phyloP scores from a whole-genome alignment of 1,140 invertebrate species.

The Lepidostoma basale region DNA sequence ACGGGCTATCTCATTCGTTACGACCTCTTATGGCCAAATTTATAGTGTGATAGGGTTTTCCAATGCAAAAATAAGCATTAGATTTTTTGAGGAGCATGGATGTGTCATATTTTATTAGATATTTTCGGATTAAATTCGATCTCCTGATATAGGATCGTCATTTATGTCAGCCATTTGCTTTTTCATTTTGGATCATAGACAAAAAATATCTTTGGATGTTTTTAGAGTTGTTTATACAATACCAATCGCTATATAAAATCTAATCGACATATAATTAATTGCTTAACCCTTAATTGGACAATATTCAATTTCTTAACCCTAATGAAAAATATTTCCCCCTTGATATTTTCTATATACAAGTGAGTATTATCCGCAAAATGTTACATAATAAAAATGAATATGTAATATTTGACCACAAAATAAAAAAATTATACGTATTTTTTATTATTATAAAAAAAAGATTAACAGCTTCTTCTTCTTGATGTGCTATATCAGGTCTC shows the following conservation, averaged over 20 bases:
- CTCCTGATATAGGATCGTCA: slow-evolving; percentile 32
- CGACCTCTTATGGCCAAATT: slow-evolving; percentile 25
- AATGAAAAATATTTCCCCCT: too few species aligned
- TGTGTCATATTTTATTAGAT: slow-evolving; percentile 31
- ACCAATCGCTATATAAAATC: neutral
- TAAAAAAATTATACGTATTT: too few species aligned
- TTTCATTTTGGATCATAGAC: slow-evolving; percentile 29
- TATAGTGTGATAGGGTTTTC: slow-evolving; percentile 23
- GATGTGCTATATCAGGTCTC: too few species aligned
- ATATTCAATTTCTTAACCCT: too few species aligned
- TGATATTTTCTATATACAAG: too few species aligned
- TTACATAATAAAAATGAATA: too few species aligned
- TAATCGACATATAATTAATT: too few species aligned
- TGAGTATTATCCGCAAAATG: too few species aligned
- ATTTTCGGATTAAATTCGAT: slow-evolving; percentile 36
- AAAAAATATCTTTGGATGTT: neutral
- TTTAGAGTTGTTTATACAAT: neutral
- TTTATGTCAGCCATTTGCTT: slow-evolving; percentile 45
- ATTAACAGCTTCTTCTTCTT: too few species aligned
- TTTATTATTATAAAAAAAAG: too few species aligned
- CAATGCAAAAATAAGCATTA: slow-evolving; percentile 1
- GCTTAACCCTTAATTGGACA: too few species aligned
- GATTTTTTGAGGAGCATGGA: slow-evolving; percentile 23
- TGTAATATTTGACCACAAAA: too few species aligned
- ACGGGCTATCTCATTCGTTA: slow-evolving; percentile 5